These are phyloP conservation scores for Scarus forsteni DNA, from an alignment of 2,797 vertebrate species.

Conservation along the genomic window DNA sequence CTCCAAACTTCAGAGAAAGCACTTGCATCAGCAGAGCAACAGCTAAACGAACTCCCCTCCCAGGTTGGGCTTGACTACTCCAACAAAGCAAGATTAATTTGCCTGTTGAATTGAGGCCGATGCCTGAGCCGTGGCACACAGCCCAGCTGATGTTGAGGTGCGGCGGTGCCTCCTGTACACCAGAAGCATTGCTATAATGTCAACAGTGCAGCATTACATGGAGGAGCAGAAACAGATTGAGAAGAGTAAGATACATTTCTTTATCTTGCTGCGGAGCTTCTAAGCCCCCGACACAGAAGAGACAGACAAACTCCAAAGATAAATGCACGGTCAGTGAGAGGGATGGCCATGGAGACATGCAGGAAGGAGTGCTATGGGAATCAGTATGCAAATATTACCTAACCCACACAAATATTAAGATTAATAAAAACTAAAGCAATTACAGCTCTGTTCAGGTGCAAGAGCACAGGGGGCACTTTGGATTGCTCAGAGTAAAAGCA, in stretches of 20 bases:
- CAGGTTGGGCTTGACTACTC: slow-evolving; percentile 79
- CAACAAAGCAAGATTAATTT: slow-evolving; percentile 89
- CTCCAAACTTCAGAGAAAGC: slow-evolving; percentile 79
- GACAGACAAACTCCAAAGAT: too few species aligned
- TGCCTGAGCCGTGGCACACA: slow-evolving; percentile 70
- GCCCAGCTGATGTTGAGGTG: slow-evolving; percentile 71
- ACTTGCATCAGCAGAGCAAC: slow-evolving; percentile 82
- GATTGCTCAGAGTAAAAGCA: slow-evolving; percentile 33
- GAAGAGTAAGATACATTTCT: slow-evolving; percentile 14
- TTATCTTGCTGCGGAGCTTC: slow-evolving; percentile 7
- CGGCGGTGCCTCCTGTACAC: slow-evolving; percentile 62
- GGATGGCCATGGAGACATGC: background rate
- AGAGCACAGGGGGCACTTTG: slow-evolving; percentile 28
- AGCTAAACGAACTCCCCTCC: slow-evolving; percentile 68
- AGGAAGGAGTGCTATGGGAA: too few species aligned
- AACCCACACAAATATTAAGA: slow-evolving; percentile 25
- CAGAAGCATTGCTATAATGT: slow-evolving; percentile 56
- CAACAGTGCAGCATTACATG: slow-evolving; percentile 35
- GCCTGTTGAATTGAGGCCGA: slow-evolving; percentile 83
- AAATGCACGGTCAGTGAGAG: slow-evolving; percentile 19
- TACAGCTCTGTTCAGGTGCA: slow-evolving; percentile 31
- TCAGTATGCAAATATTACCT: background rate
- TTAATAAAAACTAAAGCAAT: slow-evolving; percentile 38
- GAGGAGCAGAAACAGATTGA: slow-evolving; percentile 36
- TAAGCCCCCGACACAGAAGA: slow-evolving; percentile 6